Percentiles rank a stretch among this genome's conserved stretches.
phyloP scores from a whole-genome alignment of 23 tunicate genomes.

The Trididemnum nubilum region DNA sequence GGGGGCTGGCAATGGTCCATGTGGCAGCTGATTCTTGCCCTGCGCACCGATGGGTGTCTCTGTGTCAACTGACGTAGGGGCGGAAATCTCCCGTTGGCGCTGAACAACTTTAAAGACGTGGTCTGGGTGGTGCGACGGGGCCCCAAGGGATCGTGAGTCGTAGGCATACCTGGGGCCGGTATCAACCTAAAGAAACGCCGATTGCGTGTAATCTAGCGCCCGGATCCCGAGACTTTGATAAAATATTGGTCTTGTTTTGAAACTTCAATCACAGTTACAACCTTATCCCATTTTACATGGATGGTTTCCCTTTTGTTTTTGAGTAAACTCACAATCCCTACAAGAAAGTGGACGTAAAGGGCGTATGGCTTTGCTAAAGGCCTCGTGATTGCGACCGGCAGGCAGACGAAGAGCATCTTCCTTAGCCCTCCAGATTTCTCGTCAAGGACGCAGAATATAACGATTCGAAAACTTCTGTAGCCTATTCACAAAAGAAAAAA shows the following conservation, averaged over 20 bases:
- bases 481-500: neutral
- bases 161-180: no score
- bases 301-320: neutral
- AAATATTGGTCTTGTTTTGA: neutral
- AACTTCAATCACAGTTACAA: neutral
- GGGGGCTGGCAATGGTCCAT: no score
- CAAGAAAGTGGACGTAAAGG: neutral
- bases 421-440: conserved; percentile 6
- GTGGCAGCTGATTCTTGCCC: no score
- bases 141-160: no score
- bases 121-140: no score
- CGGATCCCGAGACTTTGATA: conserved; percentile 1
- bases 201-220: neutral
- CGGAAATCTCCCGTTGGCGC: no score
- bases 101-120: no score
- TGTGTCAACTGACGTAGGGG: no score
- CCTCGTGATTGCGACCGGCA: neutral
- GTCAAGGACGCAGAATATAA: neutral
- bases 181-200: neutral
- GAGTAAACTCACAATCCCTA: neutral
- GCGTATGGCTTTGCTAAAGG: neutral
- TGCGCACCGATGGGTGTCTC: no score
- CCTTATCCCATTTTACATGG: neutral
- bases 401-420: neutral
- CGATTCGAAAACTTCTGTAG: conserved; percentile 1